Conservation (phyloP, 2,888 invertebrate genomes). For the Hermaeophaga mercurialis region DNA sequence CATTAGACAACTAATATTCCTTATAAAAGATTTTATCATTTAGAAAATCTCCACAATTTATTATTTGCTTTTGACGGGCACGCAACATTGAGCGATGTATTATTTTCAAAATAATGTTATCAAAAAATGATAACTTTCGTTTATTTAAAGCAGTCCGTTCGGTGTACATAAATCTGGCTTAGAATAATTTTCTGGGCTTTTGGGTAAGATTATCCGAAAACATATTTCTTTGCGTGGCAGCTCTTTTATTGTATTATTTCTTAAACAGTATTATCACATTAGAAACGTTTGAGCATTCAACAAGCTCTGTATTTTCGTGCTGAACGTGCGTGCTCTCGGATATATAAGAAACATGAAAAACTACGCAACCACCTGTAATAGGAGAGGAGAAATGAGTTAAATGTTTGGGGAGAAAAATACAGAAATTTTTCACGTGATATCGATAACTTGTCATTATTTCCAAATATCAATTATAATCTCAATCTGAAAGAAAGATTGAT, state of each 20-base stretch:
- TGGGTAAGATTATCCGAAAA: not conserved
- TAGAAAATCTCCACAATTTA: too few relatives aligned
- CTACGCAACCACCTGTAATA: constrained; percentile 31
- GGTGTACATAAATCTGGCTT: too few relatives aligned
- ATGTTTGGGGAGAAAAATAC: constrained; percentile 7
- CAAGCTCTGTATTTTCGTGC: constrained; percentile 43
- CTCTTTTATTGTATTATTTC: constrained; percentile 28
- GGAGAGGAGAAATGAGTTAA: constrained; percentile 9
- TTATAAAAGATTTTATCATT: too few relatives aligned
- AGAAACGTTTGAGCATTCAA: constrained; percentile 41
- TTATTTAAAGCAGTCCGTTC: too few relatives aligned
- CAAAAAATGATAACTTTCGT: too few relatives aligned
- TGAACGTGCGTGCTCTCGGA: constrained; percentile 40
- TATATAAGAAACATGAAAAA: constrained; percentile 26
- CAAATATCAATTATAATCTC: too few relatives aligned
- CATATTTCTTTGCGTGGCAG: constrained; percentile 24
- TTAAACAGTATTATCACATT: constrained; percentile 38
- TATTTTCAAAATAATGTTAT: too few relatives aligned
- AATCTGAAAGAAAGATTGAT: too few relatives aligned
- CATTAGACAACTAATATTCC: too few relatives aligned
- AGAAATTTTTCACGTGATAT: constrained; percentile 1
- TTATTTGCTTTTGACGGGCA: too few relatives aligned
- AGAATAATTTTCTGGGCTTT: too few relatives aligned
- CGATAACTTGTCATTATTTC: constrained; percentile 1
- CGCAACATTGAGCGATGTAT: too few relatives aligned